These are phyloP conservation scores for Standfussiana lucernea DNA, from an alignment of 2,888 invertebrate species.

Conservation along the genomic window DNA sequence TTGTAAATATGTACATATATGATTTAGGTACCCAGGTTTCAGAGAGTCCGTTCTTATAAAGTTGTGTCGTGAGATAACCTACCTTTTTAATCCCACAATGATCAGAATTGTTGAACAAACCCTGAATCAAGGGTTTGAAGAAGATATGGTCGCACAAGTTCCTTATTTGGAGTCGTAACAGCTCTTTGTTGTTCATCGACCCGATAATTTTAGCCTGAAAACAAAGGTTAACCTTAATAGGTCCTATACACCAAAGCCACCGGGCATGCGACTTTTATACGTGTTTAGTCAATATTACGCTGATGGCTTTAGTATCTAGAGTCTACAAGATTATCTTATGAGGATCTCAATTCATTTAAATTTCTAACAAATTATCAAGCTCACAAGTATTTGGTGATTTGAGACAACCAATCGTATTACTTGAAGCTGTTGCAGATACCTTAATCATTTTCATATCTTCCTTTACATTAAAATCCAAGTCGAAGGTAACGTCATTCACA, in stretches of 20 bases:
- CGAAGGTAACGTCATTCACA: neutral
- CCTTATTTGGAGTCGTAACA: constrained; percentile 44
- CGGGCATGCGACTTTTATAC: neutral
- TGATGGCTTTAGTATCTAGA: too few relatives aligned
- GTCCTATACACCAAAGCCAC: neutral
- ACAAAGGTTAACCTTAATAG: neutral
- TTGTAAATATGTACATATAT: too few relatives aligned
- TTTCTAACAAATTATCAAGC: neutral
- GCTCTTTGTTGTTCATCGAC: constrained; percentile 27
- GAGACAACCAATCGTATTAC: neutral
- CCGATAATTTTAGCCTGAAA: constrained; percentile 58
- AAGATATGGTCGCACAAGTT: constrained; percentile 57
- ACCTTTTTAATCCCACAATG: constrained; percentile 61
- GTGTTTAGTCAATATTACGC: too few relatives aligned
- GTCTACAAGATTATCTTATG: neutral
- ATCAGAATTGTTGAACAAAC: constrained; percentile 40
- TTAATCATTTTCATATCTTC: constrained; percentile 41
- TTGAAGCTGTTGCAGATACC: constrained; percentile 29
- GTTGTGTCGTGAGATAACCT: neutral
- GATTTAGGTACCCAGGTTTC: neutral
- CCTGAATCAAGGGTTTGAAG: constrained; percentile 29
- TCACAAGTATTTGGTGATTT: too few relatives aligned
- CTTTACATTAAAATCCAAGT: constrained; percentile 3
- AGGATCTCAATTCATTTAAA: neutral
- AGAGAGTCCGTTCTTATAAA: neutral